Conservation (phyloP, 2,113 vertebrate species). For the Coryphaenoides rupestris region DNA sequence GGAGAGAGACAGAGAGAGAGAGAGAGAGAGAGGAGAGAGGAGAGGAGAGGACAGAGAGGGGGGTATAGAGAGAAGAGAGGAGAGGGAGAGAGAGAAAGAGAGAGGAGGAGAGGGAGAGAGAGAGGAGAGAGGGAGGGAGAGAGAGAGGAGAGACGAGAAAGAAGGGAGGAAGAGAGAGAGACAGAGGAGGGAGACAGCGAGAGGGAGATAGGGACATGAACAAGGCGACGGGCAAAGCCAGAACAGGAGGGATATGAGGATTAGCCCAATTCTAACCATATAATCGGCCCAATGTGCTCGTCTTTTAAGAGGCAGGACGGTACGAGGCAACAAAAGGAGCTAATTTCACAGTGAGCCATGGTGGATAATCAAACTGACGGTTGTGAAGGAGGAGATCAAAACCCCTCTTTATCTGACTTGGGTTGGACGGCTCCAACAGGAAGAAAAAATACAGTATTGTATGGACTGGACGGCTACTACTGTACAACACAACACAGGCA, state of each 20-base stretch:
- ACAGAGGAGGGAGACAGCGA: no score
- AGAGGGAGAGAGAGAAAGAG: no score
- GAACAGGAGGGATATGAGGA: slow-evolving; percentile 48
- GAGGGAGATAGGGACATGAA: slow-evolving; percentile 46
- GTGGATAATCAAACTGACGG: slow-evolving; percentile 30
- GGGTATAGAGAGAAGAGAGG: no score
- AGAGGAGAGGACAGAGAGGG: no score
- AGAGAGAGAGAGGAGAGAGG: no score
- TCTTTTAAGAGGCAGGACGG: slow-evolving; percentile 38
- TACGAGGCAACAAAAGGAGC: slow-evolving; percentile 47
- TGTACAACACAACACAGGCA: no score
- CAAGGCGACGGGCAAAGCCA: slow-evolving; percentile 43
- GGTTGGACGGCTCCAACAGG: slow-evolving; percentile 11
- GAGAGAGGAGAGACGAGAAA: no score
- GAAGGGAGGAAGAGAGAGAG: no score
- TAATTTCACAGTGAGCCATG: slow-evolving; percentile 46
- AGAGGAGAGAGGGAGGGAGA: no score
- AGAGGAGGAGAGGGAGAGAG: no score
- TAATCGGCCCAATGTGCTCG: slow-evolving; percentile 51
- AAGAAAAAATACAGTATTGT: slow-evolving; percentile 6
- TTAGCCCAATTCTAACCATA: slow-evolving; percentile 46
- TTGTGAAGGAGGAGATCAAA: slow-evolving; percentile 37
- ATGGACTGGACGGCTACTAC: no score
- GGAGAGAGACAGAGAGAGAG: no score
- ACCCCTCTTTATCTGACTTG: slow-evolving; percentile 33